Evolutionary conservation across 2,113 vertebrate species (phyloP), one percentile per base, ranked within the genome.

Genomic region (Mixornis gularis): DNA sequence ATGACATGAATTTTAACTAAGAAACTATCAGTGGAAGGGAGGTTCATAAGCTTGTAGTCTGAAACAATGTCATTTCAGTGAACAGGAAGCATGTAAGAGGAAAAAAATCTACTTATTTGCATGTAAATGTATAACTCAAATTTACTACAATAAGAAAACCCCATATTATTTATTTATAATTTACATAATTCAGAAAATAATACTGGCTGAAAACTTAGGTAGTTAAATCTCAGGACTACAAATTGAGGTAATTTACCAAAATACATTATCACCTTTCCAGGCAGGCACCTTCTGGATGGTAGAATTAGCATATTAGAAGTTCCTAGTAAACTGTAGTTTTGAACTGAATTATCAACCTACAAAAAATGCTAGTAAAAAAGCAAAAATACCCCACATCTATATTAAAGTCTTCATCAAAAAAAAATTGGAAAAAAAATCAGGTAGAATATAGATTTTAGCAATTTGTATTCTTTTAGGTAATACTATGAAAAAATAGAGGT

Each of bases 301-400:
- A 25, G 5, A 80, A 44, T 1, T 62, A 13, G 7, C 11, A 25
- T 48, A 60, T 36, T 30, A 49, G 21, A 65, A 51, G 13, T 52
- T 58, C 26, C 43, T 21, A 40, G n/a, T 15, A 78, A 80, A 84
- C 22, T 56, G 19, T 44, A 14, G 4, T 17, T 87, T 81, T 32
- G 16, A 76, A 16, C 17, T 55, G 8, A 74, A 55, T 7, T 38
- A 58, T 12, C 17, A 65, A 13, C 10, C 5, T n/a, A 32, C 18
- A 65, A 80, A 87, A 79, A 49, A 34, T 34, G 1, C 15, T 13
- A 62, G 26, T 52, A 36, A 68, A 94, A 94, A 64, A 7, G 0
- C 1, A 68, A 80, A 87, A 78, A 38, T 5, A 0, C 3, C 3
- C 18, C 38, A 66, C 8, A 71, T 2, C 3, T 60, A 14, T 29